A percentile compares a stretch with the other conserved stretches of the same genome.
These are phyloP conservation scores for Rhinichthys osculus DNA, from an alignment of 2,797 vertebrate genomes.

Conservation along the genomic window DNA sequence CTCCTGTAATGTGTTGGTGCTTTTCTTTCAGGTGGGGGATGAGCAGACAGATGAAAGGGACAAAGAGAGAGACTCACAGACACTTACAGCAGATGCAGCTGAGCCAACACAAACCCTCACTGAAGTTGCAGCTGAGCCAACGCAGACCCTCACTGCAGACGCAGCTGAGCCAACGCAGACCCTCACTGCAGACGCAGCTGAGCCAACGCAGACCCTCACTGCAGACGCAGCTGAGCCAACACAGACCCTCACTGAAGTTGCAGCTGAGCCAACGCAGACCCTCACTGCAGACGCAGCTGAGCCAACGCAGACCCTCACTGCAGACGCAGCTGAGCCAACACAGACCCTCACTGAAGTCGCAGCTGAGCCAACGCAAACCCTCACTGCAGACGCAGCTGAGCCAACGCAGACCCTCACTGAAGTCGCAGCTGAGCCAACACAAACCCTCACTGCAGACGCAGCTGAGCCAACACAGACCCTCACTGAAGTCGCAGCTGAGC, in stretches of 20 bases:
- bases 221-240: neutral
- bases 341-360: too few species aligned
- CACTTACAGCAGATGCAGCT: neutral
- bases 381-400: neutral
- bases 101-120: neutral
- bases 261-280: neutral
- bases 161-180: accelerated
- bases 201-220: neutral
- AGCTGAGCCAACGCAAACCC: too few species aligned
- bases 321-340: neutral
- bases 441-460: neutral
- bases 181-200: neutral
- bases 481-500: accelerated
- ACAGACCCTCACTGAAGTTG: neutral
- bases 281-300: neutral
- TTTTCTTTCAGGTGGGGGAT: constrained; percentile 1
- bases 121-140: accelerated
- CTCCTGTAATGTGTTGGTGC: neutral
- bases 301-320: neutral
- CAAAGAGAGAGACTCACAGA: neutral
- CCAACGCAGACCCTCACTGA: neutral
- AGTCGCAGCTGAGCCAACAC: neutral
- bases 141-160: neutral
- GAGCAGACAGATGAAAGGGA: neutral
- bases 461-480: too few species aligned